These are phyloP conservation scores for Tetragonula clypearis DNA, from an alignment of 1,140 invertebrate species.

Conservation along the genomic window DNA sequence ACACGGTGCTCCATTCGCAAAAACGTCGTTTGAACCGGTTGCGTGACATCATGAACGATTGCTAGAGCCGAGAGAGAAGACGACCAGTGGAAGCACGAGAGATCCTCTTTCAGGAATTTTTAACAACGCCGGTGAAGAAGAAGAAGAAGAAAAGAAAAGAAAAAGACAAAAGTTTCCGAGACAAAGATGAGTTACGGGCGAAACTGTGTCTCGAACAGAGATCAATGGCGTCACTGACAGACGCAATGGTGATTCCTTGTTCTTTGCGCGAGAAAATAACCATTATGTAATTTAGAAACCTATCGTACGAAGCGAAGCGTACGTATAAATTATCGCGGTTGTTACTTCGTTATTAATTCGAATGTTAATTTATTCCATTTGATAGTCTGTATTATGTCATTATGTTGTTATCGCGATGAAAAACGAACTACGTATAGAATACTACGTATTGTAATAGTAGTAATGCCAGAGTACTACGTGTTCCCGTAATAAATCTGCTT, in stretches of 20 bases:
- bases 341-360: background rate
- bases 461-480: background rate
- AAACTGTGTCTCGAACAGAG: background rate
- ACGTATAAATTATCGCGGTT: background rate
- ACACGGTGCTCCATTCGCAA: background rate
- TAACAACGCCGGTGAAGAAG: background rate
- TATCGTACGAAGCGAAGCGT: background rate
- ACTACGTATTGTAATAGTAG: background rate
- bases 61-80: background rate
- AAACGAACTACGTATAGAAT: too few relatives aligned
- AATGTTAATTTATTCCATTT: constrained; percentile 6
- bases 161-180: background rate
- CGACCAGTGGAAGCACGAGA: background rate
- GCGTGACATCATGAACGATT: background rate
- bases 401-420: background rate
- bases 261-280: background rate
- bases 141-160: background rate
- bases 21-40: constrained; percentile 9
- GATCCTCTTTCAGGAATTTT: constrained; percentile 15
- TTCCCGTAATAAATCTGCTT: background rate
- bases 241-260: background rate
- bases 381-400: background rate
- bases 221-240: too few relatives aligned
- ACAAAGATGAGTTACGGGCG: background rate
- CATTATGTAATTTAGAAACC: background rate